These are phyloP conservation scores for Myrmecophaga tridactyla DNA, from an alignment of 2,113 vertebrate species.

Conservation along the genomic window DNA sequence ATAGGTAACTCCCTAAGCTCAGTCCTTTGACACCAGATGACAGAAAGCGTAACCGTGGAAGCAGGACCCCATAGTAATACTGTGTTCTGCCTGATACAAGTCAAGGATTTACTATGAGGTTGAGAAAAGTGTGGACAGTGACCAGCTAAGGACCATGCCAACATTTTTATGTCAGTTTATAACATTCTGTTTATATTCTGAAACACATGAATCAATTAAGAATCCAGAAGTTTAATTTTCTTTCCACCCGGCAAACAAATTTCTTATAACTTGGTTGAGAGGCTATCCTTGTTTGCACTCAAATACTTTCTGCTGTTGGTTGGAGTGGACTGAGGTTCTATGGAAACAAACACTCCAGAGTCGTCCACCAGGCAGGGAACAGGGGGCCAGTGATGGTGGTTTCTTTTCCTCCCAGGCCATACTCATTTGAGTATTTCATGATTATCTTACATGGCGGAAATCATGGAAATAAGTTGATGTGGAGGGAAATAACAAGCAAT, in stretches of 20 bases:
- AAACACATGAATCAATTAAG: fast-evolving
- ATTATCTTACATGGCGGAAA: not conserved
- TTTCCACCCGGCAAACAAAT: not conserved
- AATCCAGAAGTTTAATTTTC: not conserved
- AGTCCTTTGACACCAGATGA: not conserved
- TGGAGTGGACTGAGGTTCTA: fast-evolving
- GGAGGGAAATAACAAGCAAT: constrained; percentile 19
- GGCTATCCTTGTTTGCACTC: too few relatives aligned
- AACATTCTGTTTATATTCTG: not conserved
- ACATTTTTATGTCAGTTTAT: fast-evolving
- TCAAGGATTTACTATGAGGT: fast-evolving
- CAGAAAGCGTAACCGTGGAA: not conserved
- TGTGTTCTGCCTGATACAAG: too few relatives aligned
- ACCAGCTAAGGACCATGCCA: not conserved
- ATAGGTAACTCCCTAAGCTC: fast-evolving
- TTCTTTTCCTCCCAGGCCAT: not conserved
- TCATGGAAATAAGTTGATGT: not conserved
- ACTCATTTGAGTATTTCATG: not conserved
- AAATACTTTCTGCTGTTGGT: not conserved
- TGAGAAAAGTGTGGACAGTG: not conserved
- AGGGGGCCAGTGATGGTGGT: not conserved
- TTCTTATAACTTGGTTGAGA: too few relatives aligned
- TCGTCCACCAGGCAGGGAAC: not conserved
- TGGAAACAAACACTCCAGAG: not conserved
- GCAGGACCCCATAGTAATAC: fast-evolving